Evolutionary conservation across 2,113 vertebrate species (phyloP), one percentile per base, ranked within the genome.

Genomic region (Plestiodon gilberti): DNA sequence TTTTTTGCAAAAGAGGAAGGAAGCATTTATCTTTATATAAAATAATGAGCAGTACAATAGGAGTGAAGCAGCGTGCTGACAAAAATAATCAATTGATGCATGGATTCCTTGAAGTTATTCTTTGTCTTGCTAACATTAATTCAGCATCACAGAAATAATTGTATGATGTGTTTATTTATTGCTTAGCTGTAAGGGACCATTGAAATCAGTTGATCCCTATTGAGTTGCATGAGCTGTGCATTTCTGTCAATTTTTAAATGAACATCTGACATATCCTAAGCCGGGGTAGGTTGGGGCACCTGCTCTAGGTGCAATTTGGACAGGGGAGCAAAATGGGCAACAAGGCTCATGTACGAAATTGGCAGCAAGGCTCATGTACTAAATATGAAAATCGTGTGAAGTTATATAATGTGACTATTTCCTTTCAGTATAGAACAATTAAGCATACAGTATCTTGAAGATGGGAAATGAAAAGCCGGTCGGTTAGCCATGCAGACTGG

Each of bases 1-100:
- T 48, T 67, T 90, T 89, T 89, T 83, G 59, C 35, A 40, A 88
- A 88, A 55, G 61, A 75, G 25, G 28, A 87, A 90, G 84, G 10
- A 67, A 33, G 76, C 82, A 81, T 88, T 88, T 88, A 91, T 76
- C 69, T n/a, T 43, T 35, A 77, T 48, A 87, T 81, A 20, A 25
- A 87, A 8, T 83, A 91, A 89, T 82, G 6, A 93, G 8, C 1
- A 87, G 23, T 52, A 86, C 3, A 5, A 48, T 70, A 6, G 9
- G 35, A 73, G 71, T 23, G 69, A 89, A 87, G 82, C 5, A 28
- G 0, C 48, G 15, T 17, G 33, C 11, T 89, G 82, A 81, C 82
- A 82, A 40, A 14, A 52, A 89, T 89, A 88, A 48, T 86, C 3
- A 86, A 82, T 25, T 2, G 64, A 89, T 0, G 0, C 43, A 57